Evolutionary conservation across 2,888 invertebrate species (phyloP).

Genomic region (Corbicula japonica): DNA sequence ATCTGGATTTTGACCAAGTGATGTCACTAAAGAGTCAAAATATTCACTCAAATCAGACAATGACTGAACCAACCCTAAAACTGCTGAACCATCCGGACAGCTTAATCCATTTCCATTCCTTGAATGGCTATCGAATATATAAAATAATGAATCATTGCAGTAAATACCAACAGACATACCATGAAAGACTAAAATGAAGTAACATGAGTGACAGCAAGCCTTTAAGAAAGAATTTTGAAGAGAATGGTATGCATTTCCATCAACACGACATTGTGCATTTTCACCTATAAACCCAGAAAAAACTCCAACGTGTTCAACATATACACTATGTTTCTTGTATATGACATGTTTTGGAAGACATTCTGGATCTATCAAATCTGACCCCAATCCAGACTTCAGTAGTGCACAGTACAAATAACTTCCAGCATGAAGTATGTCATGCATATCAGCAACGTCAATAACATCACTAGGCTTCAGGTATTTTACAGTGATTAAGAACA

Average conservation of each 20-base stretch:
- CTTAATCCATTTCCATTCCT: constrained; percentile 12
- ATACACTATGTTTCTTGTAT: neutral
- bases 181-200: constrained; percentile 20
- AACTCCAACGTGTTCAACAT: constrained; percentile 7
- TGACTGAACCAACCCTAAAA: constrained; percentile 2
- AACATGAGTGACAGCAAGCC: neutral
- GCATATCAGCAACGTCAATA: neutral
- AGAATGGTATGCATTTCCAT: neutral
- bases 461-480: neutral
- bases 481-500: constrained; percentile 17
- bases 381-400: neutral
- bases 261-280: neutral
- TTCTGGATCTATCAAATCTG: constrained; percentile 10
- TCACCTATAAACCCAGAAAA: constrained; percentile 16
- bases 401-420: constrained; percentile 9
- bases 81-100: constrained; percentile 7
- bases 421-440: constrained; percentile 13
- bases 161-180: constrained; percentile 3
- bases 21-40: neutral
- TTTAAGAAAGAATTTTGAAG: constrained; percentile 13
- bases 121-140: constrained; percentile 36
- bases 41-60: neutral
- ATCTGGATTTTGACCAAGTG: neutral
- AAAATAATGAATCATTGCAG: neutral
- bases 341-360: neutral